phyloP scores from a whole-genome alignment of 37 sponge, comb jelly and placozoan genomes.

The Spongilla lacustris region DNA sequence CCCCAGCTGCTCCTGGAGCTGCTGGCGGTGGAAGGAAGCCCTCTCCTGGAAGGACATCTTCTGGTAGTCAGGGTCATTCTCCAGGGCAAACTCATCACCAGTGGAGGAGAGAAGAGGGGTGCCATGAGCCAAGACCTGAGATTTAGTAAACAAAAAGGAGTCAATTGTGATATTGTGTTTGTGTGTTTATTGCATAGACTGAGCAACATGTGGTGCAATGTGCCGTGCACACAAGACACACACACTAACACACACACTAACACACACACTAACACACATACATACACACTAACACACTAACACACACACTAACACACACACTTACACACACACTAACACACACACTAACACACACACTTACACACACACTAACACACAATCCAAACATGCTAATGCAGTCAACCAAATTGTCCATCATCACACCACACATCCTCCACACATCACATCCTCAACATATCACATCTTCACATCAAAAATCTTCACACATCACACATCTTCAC shows the following conservation, averaged over 20 bases:
- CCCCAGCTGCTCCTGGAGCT: conserved; percentile 72
- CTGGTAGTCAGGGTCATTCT: conserved; percentile 66
- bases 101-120: conserved; percentile 86
- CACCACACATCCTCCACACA: background rate
- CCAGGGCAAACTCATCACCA: conserved; percentile 80
- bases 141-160: too few species aligned
- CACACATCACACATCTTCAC: conserved; percentile 34
- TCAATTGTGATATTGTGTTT: too few species aligned
- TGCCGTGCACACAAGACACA: too few species aligned
- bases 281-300: too few species aligned
- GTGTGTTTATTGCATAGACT: too few species aligned
- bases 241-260: too few species aligned
- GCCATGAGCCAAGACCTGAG: conserved; percentile 81
- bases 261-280: too few species aligned
- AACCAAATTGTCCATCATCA: too few species aligned
- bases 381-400: too few species aligned
- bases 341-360: background rate
- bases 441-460: background rate
- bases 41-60: conserved; percentile 71
- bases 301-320: too few species aligned
- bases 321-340: too few species aligned
- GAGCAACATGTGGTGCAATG: too few species aligned
- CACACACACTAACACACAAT: background rate
- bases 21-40: conserved; percentile 56
- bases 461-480: background rate